Evolutionary conservation across 2,888 invertebrate species (phyloP), one percentile per base, ranked within the genome.

Genomic region (Melinopterus prodromus): DNA sequence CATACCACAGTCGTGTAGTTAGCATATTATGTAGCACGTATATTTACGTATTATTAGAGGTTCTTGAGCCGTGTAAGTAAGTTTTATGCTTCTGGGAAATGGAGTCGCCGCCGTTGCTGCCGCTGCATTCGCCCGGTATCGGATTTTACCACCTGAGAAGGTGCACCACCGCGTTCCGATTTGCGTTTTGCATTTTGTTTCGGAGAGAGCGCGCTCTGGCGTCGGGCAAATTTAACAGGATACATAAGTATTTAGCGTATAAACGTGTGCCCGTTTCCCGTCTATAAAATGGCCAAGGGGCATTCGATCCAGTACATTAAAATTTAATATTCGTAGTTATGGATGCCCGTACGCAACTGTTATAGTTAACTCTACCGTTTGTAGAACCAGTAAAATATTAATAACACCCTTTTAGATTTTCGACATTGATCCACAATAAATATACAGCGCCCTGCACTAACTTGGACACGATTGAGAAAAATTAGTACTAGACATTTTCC

Each of bases 291-390:
- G 26, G 69, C 69, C 35, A 15, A 77, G 77, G 9, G 53, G 53
- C 53, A 69, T 77, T 77, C 77, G 77, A 53, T 69, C 16, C 77
- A 53, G 16, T 16, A 69, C 77, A 69, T 77, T 77, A 77, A 77
- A 35, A 69, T 77, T 38, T 53, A 77, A 69, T 77, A 53, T 38
- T 26, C 15, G 72, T 16, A 16, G 53, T 53, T 53, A 53, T 53
- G 12, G 53, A 53, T 4, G 7, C 53, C 53, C 53, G 53, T 53
- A 53, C 53, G 53, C 53, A 53, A 53, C 53, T 53, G 53, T 53
- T 53, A 53, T 26, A 26, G 26, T 26, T 53, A 53, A 53, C 53
- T 53, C 53, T 53, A 53, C 7, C 53, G 7, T 9, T 53, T 26
- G 26, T 26, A 26, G 26, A 26, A 53, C 53, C 53, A 53, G 53